A percentile compares a stretch with the other conserved stretches of the same genome.
phyloP scores from a whole-genome alignment of 2,113 vertebrate genomes.

The Dicaeum eximium region DNA sequence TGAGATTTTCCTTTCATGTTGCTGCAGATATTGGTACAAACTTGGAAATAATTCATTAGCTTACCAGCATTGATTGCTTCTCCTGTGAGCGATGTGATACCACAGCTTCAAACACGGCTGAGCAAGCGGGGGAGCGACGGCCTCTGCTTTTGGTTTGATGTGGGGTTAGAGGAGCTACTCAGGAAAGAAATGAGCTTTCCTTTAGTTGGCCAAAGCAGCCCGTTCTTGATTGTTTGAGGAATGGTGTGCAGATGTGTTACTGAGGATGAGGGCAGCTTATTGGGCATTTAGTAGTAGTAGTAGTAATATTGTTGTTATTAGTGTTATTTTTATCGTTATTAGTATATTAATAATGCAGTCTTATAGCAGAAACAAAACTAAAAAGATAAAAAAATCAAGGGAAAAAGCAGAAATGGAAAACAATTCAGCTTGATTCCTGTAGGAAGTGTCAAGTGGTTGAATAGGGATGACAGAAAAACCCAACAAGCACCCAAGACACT shows the following conservation, averaged over 20 bases:
- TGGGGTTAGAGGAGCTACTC: neutral
- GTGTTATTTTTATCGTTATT: neutral
- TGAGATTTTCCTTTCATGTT: conserved; percentile 78
- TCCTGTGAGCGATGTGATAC: conserved; percentile 35
- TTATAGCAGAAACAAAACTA: neutral
- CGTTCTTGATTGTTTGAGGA: neutral
- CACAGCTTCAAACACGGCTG: conserved; percentile 53
- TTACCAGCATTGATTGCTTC: conserved; percentile 67
- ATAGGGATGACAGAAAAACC: neutral
- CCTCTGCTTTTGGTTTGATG: neutral
- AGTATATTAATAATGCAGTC: neutral
- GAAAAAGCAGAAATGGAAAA: neutral
- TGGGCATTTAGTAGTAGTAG: neutral
- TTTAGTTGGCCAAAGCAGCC: neutral
- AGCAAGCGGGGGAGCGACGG: neutral
- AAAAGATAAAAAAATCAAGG: neutral
- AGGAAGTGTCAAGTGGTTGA: neutral
- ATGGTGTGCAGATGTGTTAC: neutral
- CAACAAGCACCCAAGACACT: too few species aligned
- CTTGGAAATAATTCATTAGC: conserved; percentile 80
- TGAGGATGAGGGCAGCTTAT: neutral
- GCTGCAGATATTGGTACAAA: conserved; percentile 63
- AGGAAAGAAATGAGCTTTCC: neutral
- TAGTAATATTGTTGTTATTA: neutral
- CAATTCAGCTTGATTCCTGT: neutral